Evolutionary conservation across 2,113 vertebrate genomes (phyloP).

Genomic region (Serilophus lunatus): DNA sequence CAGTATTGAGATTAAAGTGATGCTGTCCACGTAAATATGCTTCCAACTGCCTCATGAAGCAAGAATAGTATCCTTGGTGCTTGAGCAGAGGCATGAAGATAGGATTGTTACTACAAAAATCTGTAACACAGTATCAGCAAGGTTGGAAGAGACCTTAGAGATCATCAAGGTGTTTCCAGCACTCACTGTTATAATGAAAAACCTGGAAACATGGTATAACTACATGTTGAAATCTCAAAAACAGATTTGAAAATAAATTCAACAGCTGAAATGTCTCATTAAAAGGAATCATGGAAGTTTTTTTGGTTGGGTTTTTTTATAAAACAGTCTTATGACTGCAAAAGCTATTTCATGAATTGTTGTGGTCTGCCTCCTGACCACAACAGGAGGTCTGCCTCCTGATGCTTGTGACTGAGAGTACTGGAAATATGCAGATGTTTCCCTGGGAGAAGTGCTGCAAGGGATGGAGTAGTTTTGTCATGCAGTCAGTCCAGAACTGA

Average conservation of each 20-base stretch:
- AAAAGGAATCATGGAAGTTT: background rate
- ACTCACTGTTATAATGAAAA: background rate
- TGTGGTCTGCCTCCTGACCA: background rate
- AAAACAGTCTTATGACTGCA: background rate
- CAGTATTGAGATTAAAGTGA: background rate
- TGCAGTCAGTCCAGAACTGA: background rate
- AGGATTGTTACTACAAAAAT: background rate
- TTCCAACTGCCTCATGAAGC: background rate
- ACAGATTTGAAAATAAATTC: background rate
- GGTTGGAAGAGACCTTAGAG: too few species aligned
- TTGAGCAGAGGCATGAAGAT: background rate
- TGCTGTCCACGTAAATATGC: background rate
- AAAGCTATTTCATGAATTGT: background rate
- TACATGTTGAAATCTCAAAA: background rate
- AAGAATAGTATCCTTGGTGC: background rate
- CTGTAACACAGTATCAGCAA: too few species aligned
- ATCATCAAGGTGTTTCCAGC: background rate
- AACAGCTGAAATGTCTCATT: background rate
- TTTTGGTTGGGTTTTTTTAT: background rate
- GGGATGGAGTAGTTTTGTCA: background rate
- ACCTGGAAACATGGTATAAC: background rate
- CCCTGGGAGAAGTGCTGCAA: background rate
- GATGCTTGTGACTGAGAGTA: background rate
- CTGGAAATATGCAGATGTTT: background rate
- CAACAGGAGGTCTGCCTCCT: background rate